Conservation (phyloP, 2,888 invertebrate species). For the Morpho helenor region DNA sequence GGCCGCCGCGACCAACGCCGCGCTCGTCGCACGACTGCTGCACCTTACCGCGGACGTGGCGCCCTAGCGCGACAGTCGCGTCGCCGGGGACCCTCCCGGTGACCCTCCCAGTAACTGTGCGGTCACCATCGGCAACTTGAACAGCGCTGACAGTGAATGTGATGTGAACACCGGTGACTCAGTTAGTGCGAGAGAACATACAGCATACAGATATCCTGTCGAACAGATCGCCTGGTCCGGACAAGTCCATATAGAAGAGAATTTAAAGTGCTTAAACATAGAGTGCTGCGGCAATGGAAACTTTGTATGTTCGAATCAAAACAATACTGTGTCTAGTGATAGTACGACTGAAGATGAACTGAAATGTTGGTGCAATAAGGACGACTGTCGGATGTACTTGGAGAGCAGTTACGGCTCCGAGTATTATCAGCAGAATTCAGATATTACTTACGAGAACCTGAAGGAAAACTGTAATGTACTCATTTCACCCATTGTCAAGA, state of each 20-base stretch:
- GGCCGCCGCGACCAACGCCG: conserved; percentile 41
- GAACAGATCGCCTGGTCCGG: background rate
- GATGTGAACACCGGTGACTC: too few relatives aligned
- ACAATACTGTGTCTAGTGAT: background rate
- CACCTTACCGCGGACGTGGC: conserved; percentile 26
- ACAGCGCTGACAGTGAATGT: too few relatives aligned
- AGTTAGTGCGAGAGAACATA: too few relatives aligned
- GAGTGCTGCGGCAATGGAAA: conserved; percentile 10
- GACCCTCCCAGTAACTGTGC: background rate
- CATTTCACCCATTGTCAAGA: background rate
- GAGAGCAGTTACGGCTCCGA: conserved; percentile 9
- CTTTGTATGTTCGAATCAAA: background rate
- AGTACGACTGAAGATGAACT: background rate
- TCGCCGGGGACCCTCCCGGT: conserved; percentile 2
- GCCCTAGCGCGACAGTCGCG: conserved; percentile 29
- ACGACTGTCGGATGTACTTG: conserved; percentile 14
- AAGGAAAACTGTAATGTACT: background rate
- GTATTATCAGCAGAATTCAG: conserved; percentile 8
- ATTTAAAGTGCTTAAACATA: conserved; percentile 11
- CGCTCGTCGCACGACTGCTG: conserved; percentile 38
- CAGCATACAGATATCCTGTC: too few relatives aligned
- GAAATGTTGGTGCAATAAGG: conserved; percentile 19
- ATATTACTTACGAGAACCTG: conserved; percentile 3
- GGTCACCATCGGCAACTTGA: too few relatives aligned
- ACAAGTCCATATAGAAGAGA: background rate